These are phyloP conservation scores for Nicator chloris DNA, from an alignment of 2,113 vertebrate genomes.

Conservation along the genomic window DNA sequence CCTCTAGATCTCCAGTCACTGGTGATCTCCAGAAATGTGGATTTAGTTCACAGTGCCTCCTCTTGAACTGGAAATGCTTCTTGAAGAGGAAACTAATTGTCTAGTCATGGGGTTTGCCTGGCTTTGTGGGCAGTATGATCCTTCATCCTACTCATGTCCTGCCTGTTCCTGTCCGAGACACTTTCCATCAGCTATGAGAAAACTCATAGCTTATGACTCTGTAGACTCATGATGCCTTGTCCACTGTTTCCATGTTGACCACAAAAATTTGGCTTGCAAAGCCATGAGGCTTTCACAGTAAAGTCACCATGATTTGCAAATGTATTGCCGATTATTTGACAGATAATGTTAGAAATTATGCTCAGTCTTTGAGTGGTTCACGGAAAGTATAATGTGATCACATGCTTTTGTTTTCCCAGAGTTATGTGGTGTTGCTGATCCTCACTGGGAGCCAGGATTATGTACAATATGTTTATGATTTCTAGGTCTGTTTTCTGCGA, in stretches of 20 bases:
- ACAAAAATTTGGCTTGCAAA: not conserved
- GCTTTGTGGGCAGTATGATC: not conserved
- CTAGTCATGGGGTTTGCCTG: not conserved
- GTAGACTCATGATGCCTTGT: not conserved
- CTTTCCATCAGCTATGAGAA: not conserved
- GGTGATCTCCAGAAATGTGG: not conserved
- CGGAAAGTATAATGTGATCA: not conserved
- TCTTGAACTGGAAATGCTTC: not conserved
- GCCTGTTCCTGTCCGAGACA: not conserved
- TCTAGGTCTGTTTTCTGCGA: not conserved
- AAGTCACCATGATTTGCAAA: not conserved
- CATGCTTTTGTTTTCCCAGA: not conserved
- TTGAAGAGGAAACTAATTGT: not conserved
- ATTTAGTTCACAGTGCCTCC: not conserved
- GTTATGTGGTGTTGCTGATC: not conserved
- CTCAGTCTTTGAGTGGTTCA: not conserved
- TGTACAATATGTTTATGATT: not conserved
- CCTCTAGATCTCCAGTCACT: not conserved
- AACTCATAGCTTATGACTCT: not conserved
- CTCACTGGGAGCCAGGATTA: not conserved
- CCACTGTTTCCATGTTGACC: not conserved
- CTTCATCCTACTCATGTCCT: not conserved
- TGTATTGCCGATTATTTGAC: not conserved
- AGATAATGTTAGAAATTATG: not conserved
- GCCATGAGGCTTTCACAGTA: not conserved